phyloP scores from a whole-genome alignment of 2,888 invertebrate genomes.

The Tanypteryx hageni region DNA sequence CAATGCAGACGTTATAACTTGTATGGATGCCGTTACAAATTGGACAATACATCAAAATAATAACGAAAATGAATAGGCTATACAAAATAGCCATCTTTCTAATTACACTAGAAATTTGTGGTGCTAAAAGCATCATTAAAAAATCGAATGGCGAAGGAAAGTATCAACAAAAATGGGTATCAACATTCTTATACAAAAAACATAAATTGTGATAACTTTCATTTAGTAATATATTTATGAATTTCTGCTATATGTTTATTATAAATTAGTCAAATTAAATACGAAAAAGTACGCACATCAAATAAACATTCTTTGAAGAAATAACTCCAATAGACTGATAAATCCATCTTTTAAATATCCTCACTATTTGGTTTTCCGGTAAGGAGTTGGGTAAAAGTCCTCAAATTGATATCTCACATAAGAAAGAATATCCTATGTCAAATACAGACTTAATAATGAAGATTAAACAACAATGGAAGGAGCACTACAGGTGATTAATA shows the following conservation, averaged over 20 bases:
- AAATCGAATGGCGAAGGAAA: background rate
- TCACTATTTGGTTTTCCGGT: background rate
- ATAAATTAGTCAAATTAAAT: too few species aligned
- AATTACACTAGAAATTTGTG: background rate
- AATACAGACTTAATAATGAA: conserved; percentile 19
- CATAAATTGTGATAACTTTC: background rate
- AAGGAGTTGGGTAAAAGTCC: background rate
- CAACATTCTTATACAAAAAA: background rate
- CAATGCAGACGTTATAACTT: too few species aligned
- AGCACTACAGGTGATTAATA: conserved; percentile 26
- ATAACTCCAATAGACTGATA: too few species aligned
- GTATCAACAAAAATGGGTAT: too few species aligned
- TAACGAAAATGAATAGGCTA: background rate
- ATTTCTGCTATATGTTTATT: too few species aligned
- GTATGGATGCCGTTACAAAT: background rate
- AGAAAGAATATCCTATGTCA: background rate
- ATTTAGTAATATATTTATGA: background rate
- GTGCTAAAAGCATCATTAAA: background rate
- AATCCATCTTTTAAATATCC: background rate
- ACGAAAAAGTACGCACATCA: too few species aligned
- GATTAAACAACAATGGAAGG: conserved; percentile 19
- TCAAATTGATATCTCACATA: background rate
- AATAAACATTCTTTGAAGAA: too few species aligned
- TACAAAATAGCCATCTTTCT: background rate
- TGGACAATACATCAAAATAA: background rate